Conservation (phyloP, 2,888 invertebrate genomes). For the Cordilura impudica region DNA sequence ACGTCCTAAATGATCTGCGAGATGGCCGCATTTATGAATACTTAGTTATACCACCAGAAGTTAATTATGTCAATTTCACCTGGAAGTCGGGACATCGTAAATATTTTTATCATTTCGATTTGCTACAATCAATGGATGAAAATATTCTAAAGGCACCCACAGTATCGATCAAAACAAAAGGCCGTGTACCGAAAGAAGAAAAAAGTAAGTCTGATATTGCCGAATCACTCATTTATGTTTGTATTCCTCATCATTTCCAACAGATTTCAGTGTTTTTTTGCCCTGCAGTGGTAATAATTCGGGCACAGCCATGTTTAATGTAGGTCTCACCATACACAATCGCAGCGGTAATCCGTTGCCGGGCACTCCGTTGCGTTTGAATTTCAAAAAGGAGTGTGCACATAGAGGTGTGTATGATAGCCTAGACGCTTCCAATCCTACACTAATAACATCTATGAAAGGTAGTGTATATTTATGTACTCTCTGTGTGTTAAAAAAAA, state of each 20-base stretch:
- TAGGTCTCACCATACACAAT: conserved; percentile 90
- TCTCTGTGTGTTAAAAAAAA: conserved; percentile 56
- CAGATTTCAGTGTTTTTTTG: conserved; percentile 92
- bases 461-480: conserved; percentile 76
- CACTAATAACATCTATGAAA: conserved; percentile 78
- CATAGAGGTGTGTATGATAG: conserved; percentile 90
- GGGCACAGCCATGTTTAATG: conserved; percentile 91
- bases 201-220: conserved; percentile 84
- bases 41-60: conserved; percentile 93
- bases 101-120: conserved; percentile 92
- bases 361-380: conserved; percentile 91
- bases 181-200: conserved; percentile 90
- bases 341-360: conserved; percentile 88
- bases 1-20: conserved; percentile 89
- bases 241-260: conserved; percentile 6
- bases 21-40: conserved; percentile 94
- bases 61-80: conserved; percentile 93
- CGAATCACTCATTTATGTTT: no score
- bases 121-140: conserved; percentile 89
- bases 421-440: conserved; percentile 77
- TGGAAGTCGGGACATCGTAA: conserved; percentile 91
- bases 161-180: conserved; percentile 90
- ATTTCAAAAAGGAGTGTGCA: conserved; percentile 94
- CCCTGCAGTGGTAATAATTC: conserved; percentile 91
- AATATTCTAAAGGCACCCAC: conserved; percentile 91